These are phyloP conservation scores for Scortum barcoo DNA, from an alignment of 2,113 vertebrate species.

Conservation along the genomic window DNA sequence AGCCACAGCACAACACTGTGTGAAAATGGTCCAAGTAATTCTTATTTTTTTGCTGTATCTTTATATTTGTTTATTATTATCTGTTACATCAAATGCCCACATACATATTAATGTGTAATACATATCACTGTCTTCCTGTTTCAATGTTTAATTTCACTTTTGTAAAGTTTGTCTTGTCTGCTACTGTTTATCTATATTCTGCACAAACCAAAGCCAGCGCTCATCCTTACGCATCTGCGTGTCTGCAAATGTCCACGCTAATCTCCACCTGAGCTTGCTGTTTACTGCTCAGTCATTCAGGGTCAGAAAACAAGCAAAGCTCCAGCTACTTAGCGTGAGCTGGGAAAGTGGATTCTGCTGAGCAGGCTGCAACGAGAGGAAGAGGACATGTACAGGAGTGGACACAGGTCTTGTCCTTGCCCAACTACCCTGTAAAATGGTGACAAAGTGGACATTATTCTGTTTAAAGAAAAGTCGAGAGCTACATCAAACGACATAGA, in stretches of 20 bases:
- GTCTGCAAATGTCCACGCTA: constrained; percentile 53
- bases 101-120: background rate
- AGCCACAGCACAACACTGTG: background rate
- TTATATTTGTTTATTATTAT: background rate
- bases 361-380: constrained; percentile 44
- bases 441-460: background rate
- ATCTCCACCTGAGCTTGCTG: constrained; percentile 71
- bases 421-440: background rate
- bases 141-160: background rate
- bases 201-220: background rate
- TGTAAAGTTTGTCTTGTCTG: background rate
- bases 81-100: background rate
- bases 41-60: background rate
- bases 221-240: background rate
- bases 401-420: background rate
- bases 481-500: background rate
- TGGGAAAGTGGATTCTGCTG: constrained; percentile 76
- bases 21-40: constrained; percentile 5
- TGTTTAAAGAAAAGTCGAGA: background rate
- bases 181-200: background rate
- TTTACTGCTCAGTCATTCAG: constrained; percentile 53
- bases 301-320: constrained; percentile 78
- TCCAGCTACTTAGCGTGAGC: constrained; percentile 77
- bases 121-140: background rate
- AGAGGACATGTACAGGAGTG: constrained; percentile 25